Percentiles rank a stretch among this genome's conserved stretches.
These are phyloP conservation scores for Asobara japonica DNA, from an alignment of 1,140 invertebrate genomes.

Conservation along the genomic window DNA sequence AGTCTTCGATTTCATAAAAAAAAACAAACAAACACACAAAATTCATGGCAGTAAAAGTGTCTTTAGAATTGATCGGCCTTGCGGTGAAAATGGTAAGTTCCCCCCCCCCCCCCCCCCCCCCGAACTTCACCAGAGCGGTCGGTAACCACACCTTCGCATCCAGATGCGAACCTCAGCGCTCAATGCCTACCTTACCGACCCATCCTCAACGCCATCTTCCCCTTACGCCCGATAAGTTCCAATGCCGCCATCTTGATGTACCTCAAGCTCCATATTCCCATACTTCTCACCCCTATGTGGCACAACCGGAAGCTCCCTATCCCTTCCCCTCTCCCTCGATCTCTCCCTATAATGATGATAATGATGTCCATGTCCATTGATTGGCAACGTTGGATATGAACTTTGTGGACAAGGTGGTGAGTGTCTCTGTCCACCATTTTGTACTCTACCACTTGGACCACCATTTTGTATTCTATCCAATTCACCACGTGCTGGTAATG, in stretches of 20 bases:
- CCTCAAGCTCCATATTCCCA: conserved; percentile 46
- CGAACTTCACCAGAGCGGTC: not conserved
- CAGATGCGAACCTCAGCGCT: no score
- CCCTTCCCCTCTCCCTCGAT: conserved; percentile 21
- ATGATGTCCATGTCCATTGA: conserved; percentile 54
- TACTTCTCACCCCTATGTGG: conserved; percentile 23
- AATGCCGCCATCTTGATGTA: conserved; percentile 46
- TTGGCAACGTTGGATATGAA: conserved; percentile 53
- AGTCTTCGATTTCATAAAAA: conserved; percentile 17
- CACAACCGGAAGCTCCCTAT: conserved; percentile 21
- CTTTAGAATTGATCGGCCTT: not conserved
- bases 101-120: not conserved
- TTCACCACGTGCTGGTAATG: conserved; percentile 32
- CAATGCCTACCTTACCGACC: not conserved
- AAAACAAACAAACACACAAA: not conserved
- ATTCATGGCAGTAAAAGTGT: conserved; percentile 4
- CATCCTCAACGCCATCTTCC: not conserved
- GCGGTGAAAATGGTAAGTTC: not conserved
- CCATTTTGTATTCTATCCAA: conserved; percentile 27
- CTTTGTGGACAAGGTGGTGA: conserved; percentile 49
- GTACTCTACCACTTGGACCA: conserved; percentile 37
- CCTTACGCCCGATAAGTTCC: conserved; percentile 49
- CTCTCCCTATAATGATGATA: conserved; percentile 48
- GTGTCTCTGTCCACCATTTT: conserved; percentile 46
- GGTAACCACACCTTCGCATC: no score